Evolutionary conservation across 2,797 vertebrate species (phyloP).

Genomic region (Hydrocynus forskahlii): DNA sequence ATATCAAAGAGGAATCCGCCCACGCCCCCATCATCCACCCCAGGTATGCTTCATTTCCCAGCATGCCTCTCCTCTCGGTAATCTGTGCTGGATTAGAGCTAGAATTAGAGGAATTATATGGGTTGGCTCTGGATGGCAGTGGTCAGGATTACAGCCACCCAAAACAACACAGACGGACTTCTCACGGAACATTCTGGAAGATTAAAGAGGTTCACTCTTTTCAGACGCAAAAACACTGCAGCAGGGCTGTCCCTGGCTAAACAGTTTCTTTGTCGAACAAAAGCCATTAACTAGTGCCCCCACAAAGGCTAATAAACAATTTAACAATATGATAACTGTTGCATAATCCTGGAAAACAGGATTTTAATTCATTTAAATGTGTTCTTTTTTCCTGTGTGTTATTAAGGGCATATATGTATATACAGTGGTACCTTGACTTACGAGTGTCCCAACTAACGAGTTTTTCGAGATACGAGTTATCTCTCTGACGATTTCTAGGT

Average conservation of each 20-base stretch:
- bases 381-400: too few species aligned
- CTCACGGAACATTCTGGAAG: neutral
- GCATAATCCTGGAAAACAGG: too few species aligned
- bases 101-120: neutral
- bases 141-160: neutral
- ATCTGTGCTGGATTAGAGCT: neutral
- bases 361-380: too few species aligned
- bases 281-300: too few species aligned
- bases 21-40: conserved; percentile 88
- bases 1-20: conserved; percentile 95
- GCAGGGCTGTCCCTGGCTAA: neutral
- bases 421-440: too few species aligned
- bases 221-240: neutral
- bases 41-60: conserved; percentile 78
- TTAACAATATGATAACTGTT: too few species aligned
- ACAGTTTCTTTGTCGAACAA: too few species aligned
- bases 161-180: neutral
- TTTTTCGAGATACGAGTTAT: too few species aligned
- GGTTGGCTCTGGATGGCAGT: neutral
- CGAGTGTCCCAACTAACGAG: too few species aligned
- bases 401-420: too few species aligned
- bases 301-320: too few species aligned
- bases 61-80: neutral
- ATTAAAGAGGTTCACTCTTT: neutral
- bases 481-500: too few species aligned